Percentiles rank a stretch among this genome's conserved stretches.
These are phyloP conservation scores for Thymelicus lineola DNA, from an alignment of 2,888 invertebrate species.

Conservation along the genomic window DNA sequence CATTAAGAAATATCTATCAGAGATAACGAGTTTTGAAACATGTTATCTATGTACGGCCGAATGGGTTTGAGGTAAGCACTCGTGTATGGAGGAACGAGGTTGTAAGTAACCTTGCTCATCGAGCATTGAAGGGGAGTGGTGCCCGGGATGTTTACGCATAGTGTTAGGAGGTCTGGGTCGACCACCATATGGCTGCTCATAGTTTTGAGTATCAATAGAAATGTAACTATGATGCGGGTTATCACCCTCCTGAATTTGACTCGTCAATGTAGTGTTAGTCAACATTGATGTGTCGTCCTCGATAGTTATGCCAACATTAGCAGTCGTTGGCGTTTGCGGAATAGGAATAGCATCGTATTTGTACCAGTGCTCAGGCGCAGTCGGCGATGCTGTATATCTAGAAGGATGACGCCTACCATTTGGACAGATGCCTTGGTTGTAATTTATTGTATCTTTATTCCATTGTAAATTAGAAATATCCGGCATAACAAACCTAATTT, in stretches of 20 bases:
- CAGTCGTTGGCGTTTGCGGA: constrained; percentile 80
- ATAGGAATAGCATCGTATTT: constrained; percentile 86
- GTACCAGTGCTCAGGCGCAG: constrained; percentile 89
- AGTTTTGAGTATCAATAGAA: constrained; percentile 86
- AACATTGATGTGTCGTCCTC: constrained; percentile 86
- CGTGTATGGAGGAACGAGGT: constrained; percentile 80
- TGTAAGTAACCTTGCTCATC: constrained; percentile 83
- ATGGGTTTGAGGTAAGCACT: constrained; percentile 81
- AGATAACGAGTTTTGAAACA: constrained; percentile 69
- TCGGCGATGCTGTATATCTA: constrained; percentile 90
- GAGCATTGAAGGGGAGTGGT: constrained; percentile 76
- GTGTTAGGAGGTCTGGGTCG: constrained; percentile 78
- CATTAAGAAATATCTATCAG: constrained; percentile 75
- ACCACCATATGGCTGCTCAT: constrained; percentile 79
- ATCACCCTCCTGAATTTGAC: constrained; percentile 87
- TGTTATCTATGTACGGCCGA: constrained; percentile 76
- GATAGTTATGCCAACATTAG: constrained; percentile 81
- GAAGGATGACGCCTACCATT: constrained; percentile 85
- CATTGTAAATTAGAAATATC: constrained; percentile 88
- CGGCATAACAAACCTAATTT: constrained; percentile 92
- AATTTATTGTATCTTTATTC: constrained; percentile 84
- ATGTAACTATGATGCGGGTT: constrained; percentile 89
- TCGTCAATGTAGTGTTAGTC: constrained; percentile 86
- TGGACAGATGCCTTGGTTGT: constrained; percentile 81
- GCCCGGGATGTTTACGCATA: constrained; percentile 74